Evolutionary conservation across 2,113 vertebrate genomes (phyloP).

Genomic region (Orthonyx spaldingii): DNA sequence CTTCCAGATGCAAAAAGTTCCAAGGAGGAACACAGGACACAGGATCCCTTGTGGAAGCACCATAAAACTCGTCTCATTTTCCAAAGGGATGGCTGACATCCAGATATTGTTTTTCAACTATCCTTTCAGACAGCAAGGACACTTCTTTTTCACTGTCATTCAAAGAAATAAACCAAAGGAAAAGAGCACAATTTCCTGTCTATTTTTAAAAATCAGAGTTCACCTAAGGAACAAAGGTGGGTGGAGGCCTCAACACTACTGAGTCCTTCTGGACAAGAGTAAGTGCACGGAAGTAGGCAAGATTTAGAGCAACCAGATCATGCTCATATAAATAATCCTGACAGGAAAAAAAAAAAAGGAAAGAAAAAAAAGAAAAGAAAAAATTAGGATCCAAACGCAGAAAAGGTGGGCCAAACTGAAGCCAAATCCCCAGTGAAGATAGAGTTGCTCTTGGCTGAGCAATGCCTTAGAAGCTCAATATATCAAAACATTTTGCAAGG

Average conservation of each 20-base stretch:
- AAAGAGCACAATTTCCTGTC: slow-evolving; percentile 35
- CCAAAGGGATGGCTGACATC: neutral
- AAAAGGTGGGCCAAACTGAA: neutral
- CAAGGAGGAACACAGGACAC: neutral
- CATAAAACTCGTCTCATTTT: neutral
- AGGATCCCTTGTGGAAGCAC: neutral
- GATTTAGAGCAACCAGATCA: neutral
- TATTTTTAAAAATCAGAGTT: slow-evolving; percentile 24
- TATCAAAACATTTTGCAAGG: neutral
- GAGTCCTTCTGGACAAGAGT: neutral
- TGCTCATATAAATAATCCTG: neutral
- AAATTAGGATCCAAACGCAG: neutral
- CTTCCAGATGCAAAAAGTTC: neutral
- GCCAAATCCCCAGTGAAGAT: neutral
- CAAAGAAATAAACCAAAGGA: slow-evolving; percentile 16
- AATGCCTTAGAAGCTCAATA: neutral
- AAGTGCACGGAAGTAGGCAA: neutral
- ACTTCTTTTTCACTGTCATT: neutral
- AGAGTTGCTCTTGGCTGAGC: neutral
- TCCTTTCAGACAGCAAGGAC: neutral
- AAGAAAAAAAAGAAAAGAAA: neutral
- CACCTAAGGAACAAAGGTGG: slow-evolving; percentile 33
- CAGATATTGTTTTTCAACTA: slow-evolving; percentile 35
- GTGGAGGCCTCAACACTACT: neutral
- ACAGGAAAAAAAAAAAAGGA: neutral